phyloP scores from a whole-genome alignment of 1,140 invertebrate species.

The Chelonus insularis region DNA sequence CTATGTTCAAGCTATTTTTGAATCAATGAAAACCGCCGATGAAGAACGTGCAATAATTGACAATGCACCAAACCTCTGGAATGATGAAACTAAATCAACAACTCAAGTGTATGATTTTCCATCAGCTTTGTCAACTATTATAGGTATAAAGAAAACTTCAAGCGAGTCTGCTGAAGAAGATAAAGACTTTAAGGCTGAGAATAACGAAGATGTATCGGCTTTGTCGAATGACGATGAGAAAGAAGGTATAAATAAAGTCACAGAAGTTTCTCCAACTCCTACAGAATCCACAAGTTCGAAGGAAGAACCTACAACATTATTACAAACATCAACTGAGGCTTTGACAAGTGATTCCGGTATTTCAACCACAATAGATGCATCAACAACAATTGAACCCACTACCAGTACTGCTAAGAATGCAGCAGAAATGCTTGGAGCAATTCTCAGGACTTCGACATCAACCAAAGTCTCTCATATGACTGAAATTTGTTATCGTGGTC shows the following conservation, averaged over 20 bases:
- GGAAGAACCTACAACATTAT: not conserved
- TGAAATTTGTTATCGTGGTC: slow-evolving; percentile 82
- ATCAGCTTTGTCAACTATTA: not conserved
- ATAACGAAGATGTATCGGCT: not conserved
- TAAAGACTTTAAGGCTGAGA: not conserved
- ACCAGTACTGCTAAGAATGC: slow-evolving; percentile 15
- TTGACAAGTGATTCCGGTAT: slow-evolving; percentile 24
- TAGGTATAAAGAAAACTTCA: not conserved
- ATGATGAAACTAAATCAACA: slow-evolving; percentile 11
- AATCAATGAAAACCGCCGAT: slow-evolving; percentile 50
- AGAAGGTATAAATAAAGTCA: not conserved
- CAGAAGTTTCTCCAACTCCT: not conserved
- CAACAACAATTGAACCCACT: slow-evolving; percentile 43
- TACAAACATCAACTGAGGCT: not conserved
- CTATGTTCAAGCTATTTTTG: slow-evolving; percentile 56
- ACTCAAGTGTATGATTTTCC: not conserved
- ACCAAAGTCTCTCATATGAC: slow-evolving; percentile 82
- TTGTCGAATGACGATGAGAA: not conserved
- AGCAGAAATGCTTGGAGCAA: slow-evolving; percentile 54
- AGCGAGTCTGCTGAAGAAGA: not conserved
- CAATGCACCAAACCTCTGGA: slow-evolving; percentile 17
- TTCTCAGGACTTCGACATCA: slow-evolving; percentile 73
- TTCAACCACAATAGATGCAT: slow-evolving; percentile 36
- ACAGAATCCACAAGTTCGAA: not conserved
- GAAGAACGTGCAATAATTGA: slow-evolving; percentile 31